Evolutionary conservation across 2,113 vertebrate species (phyloP).

Genomic region (Hippopotamus amphibius): DNA sequence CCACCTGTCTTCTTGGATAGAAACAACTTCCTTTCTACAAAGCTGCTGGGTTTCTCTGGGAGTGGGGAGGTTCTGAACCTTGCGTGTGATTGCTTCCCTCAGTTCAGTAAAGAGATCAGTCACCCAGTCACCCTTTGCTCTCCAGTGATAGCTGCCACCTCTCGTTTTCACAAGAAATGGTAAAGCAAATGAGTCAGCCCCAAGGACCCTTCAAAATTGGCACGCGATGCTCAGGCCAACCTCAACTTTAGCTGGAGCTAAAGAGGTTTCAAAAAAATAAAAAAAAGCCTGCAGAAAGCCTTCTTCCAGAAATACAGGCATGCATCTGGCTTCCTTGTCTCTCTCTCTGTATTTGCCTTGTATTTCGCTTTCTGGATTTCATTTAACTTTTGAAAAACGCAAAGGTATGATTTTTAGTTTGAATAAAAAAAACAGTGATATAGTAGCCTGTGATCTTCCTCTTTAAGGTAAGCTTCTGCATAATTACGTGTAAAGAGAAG

Average conservation of each 20-base stretch:
- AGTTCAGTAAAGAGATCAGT: constrained; percentile 79
- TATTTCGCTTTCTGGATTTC: neutral
- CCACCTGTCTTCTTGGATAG: constrained; percentile 21
- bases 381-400: constrained; percentile 35
- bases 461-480: constrained; percentile 55
- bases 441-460: constrained; percentile 17
- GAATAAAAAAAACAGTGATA: constrained; percentile 10
- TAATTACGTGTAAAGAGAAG: neutral
- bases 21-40: constrained; percentile 29
- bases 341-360: neutral
- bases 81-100: constrained; percentile 77
- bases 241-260: constrained; percentile 3
- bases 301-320: constrained; percentile 11
- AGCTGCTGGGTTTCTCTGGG: neutral
- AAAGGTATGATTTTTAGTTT: constrained; percentile 33
- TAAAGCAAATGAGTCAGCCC: constrained; percentile 76
- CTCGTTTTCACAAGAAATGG: constrained; percentile 76
- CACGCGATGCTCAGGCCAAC: constrained; percentile 75
- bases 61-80: constrained; percentile 51
- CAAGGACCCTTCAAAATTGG: constrained; percentile 52
- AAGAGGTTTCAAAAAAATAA: neutral
- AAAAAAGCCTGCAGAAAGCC: neutral
- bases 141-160: constrained; percentile 64
- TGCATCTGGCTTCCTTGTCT: neutral
- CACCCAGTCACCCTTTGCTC: constrained; percentile 65